A percentile compares a stretch with the other conserved stretches of the same genome.
Conservation (phyloP, 1,140 invertebrate species). For the Pseudoatta argentina region DNA sequence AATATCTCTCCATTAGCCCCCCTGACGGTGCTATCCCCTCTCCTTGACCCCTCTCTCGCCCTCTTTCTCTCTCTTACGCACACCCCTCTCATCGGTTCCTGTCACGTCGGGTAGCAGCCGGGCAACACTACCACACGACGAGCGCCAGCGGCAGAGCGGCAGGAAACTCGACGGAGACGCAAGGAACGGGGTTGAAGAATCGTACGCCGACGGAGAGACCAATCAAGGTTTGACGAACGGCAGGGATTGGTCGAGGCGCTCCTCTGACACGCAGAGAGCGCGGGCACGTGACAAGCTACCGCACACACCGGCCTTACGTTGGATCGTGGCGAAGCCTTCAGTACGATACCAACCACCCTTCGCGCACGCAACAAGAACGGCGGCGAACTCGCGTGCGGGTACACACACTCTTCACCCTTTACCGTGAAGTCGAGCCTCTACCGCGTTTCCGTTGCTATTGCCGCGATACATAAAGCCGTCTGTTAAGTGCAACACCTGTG, state of each 20-base stretch:
- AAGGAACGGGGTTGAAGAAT: slow-evolving; percentile 86
- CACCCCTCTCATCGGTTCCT: slow-evolving; percentile 77
- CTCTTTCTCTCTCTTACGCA: slow-evolving; percentile 68
- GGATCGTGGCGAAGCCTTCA: slow-evolving; percentile 82
- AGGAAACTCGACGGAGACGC: slow-evolving; percentile 77
- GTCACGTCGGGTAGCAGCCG: slow-evolving; percentile 77
- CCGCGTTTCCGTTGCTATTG: background rate
- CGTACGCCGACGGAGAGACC: slow-evolving; percentile 85
- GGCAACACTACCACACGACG: slow-evolving; percentile 72
- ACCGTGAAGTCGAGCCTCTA: slow-evolving; percentile 43
- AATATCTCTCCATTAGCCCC: slow-evolving; percentile 87
- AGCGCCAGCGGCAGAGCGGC: slow-evolving; percentile 62
- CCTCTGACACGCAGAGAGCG: slow-evolving; percentile 81
- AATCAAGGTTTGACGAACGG: slow-evolving; percentile 88
- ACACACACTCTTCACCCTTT: slow-evolving; percentile 66
- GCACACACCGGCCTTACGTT: slow-evolving; percentile 79
- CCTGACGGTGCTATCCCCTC: slow-evolving; percentile 81
- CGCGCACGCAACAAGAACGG: slow-evolving; percentile 83
- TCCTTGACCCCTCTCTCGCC: slow-evolving; percentile 76
- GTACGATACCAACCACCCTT: slow-evolving; percentile 86
- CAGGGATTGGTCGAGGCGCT: slow-evolving; percentile 86
- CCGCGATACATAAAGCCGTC: slow-evolving; percentile 22
- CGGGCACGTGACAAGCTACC: slow-evolving; percentile 86
- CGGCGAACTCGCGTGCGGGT: slow-evolving; percentile 64
- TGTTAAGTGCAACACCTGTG: slow-evolving; percentile 55